Conservation (phyloP, 2,888 invertebrate genomes). For the Acronicta aceris region DNA sequence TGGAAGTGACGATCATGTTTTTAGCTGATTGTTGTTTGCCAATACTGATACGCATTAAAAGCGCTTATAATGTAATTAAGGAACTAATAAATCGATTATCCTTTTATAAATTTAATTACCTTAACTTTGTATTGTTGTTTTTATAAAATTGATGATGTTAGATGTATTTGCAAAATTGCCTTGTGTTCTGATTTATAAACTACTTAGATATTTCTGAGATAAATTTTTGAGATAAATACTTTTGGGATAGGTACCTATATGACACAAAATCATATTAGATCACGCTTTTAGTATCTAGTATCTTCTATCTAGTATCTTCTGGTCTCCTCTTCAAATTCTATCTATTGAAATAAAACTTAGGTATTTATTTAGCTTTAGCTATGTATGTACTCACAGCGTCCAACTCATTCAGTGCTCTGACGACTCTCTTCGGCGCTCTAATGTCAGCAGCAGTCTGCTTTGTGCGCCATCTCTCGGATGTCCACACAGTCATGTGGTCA, state of each 20-base stretch:
- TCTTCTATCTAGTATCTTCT: no score
- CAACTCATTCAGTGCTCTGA: slow-evolving; percentile 96
- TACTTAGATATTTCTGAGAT: no score
- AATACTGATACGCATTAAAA: neutral
- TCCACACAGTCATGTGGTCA: slow-evolving; percentile 95
- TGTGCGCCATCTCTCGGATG: slow-evolving; percentile 96
- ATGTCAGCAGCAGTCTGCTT: slow-evolving; percentile 95
- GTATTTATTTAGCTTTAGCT: neutral
- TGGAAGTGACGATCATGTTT: neutral
- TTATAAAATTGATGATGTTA: neutral
- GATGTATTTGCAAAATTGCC: no score
- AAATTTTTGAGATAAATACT: no score
- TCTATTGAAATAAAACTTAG: no score
- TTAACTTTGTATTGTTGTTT: neutral
- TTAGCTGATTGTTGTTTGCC: neutral
- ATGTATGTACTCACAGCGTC: slow-evolving; percentile 92
- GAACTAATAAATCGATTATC: neutral
- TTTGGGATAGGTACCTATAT: no score
- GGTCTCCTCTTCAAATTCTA: no score
- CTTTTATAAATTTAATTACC: neutral
- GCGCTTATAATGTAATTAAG: no score
- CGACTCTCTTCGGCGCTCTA: slow-evolving; percentile 94
- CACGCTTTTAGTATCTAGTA: no score
- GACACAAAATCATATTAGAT: no score
- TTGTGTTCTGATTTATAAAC: no score